These are phyloP conservation scores for Spodoptera litura DNA, from an alignment of 1,140 invertebrate species.

Conservation along the genomic window DNA sequence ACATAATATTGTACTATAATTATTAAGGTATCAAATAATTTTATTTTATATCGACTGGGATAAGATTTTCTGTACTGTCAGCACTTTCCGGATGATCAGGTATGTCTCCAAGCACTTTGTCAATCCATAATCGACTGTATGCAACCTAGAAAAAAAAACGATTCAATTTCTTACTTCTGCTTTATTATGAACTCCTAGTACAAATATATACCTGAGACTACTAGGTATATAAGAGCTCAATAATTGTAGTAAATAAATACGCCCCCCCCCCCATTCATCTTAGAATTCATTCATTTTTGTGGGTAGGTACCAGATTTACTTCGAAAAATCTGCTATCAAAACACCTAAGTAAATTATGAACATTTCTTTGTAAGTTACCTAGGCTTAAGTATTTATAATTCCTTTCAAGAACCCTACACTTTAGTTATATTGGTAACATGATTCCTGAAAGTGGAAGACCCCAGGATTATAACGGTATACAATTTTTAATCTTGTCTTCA, in stretches of 20 bases:
- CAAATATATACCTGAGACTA: constrained; percentile 19
- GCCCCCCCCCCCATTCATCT: not conserved
- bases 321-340: too few relatives aligned
- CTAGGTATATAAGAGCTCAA: not conserved
- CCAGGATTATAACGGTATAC: too few relatives aligned
- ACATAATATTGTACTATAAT: not conserved
- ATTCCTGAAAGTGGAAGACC: too few relatives aligned
- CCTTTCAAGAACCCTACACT: too few relatives aligned
- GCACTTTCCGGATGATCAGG: constrained; percentile 64
- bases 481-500: too few relatives aligned
- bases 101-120: constrained; percentile 61
- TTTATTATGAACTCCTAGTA: constrained; percentile 22
- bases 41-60: constrained; percentile 59
- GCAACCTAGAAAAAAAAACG: constrained; percentile 67
- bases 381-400: too few relatives aligned
- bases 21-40: constrained; percentile 19
- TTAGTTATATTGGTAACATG: too few relatives aligned
- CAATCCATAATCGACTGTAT: constrained; percentile 72
- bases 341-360: too few relatives aligned
- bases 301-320: too few relatives aligned
- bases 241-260: too few relatives aligned
- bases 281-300: too few relatives aligned
- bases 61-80: constrained; percentile 73
- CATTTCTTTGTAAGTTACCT: too few relatives aligned
- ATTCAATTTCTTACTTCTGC: constrained; percentile 12